phyloP scores from a whole-genome alignment of 1,140 invertebrate species.

The Drosophila grimshawi region DNA sequence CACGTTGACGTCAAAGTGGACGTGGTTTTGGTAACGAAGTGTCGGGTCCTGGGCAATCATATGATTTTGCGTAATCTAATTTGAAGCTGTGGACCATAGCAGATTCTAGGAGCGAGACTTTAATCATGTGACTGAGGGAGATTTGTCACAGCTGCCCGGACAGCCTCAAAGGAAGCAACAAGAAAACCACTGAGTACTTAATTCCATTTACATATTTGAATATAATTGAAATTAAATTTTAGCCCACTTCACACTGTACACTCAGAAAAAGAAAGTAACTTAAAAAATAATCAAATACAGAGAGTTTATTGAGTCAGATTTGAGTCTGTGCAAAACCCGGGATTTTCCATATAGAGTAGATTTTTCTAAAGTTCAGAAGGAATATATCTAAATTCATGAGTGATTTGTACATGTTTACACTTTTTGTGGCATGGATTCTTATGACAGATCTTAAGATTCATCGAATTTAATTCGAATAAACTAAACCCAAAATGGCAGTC shows the following conservation, averaged over 20 bases:
- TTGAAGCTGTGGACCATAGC: slow-evolving; percentile 8
- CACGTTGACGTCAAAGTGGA: slow-evolving; percentile 16
- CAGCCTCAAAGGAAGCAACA: slow-evolving; percentile 30
- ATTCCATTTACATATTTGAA: slow-evolving; percentile 54
- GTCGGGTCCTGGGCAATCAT: slow-evolving; percentile 26
- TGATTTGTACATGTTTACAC: no score
- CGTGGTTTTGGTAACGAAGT: neutral
- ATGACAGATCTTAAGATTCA: no score
- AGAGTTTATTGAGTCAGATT: no score
- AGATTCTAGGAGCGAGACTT: slow-evolving; percentile 6
- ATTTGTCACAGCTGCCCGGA: slow-evolving; percentile 49
- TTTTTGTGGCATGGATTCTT: no score
- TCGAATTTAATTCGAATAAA: no score
- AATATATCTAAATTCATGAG: no score
- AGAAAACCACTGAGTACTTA: slow-evolving; percentile 45
- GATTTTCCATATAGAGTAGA: no score
- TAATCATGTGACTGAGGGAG: slow-evolving; percentile 44
- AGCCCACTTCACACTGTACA: neutral
- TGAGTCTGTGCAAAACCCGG: no score
- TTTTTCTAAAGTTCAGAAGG: no score
- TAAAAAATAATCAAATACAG: no score
- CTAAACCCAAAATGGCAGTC: no score
- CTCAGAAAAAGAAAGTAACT: neutral
- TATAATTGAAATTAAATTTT: slow-evolving; percentile 42
- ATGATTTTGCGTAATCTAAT: slow-evolving; percentile 50